These are phyloP conservation scores for Enteromius fasciolatus DNA, from an alignment of 2,797 vertebrate species.

Conservation along the genomic window DNA sequence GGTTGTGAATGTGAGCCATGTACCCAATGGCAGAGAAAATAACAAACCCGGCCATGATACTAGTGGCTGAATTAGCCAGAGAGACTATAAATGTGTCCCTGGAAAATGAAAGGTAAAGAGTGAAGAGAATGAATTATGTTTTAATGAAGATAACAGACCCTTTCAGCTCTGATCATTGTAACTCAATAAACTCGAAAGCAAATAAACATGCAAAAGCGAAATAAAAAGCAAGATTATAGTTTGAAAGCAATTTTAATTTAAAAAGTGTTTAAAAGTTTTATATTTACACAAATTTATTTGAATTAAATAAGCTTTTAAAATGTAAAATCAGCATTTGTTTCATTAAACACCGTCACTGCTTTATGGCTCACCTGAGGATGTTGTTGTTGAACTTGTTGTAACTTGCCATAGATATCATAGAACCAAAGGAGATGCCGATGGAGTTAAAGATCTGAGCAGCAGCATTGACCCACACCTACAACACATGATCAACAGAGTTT, in stretches of 20 bases:
- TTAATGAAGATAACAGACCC: not conserved
- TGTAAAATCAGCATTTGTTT: not conserved
- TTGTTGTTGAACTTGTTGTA: conserved; percentile 82
- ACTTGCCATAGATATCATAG: conserved; percentile 80
- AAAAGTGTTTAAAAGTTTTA: not conserved
- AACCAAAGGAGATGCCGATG: conserved; percentile 77
- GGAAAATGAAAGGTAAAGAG: conserved; percentile 17
- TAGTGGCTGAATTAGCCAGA: conserved; percentile 76
- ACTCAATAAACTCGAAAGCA: not conserved
- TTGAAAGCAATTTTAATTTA: not conserved
- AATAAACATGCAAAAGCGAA: too few relatives aligned
- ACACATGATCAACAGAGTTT: not conserved
- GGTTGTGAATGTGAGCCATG: conserved; percentile 78
- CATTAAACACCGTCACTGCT: not conserved
- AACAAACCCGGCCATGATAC: conserved; percentile 79
- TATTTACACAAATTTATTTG: not conserved
- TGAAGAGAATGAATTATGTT: not conserved
- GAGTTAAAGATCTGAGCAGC: conserved; percentile 83
- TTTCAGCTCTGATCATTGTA: not conserved
- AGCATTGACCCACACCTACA: conserved; percentile 79
- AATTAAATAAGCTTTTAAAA: not conserved
- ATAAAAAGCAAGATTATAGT: not conserved
- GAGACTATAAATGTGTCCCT: conserved; percentile 77
- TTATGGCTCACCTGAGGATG: conserved; percentile 70
- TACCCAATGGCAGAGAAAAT: conserved; percentile 82